Evolutionary conservation across 2,888 invertebrate species (phyloP).

Genomic region (Villa cingulata): DNA sequence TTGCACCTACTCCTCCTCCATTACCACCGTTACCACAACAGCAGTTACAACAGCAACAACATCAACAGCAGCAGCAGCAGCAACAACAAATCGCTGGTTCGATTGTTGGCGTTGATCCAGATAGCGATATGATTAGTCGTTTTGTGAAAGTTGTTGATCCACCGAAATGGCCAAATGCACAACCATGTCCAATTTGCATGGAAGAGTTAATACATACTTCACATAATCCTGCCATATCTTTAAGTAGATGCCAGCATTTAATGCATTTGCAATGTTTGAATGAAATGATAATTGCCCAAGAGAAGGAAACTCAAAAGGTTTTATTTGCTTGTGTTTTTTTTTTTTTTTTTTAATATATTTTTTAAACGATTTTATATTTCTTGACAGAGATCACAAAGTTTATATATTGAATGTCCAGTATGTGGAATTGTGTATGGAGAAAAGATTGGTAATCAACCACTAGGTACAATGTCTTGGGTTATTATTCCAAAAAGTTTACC

Average conservation of each 20-base stretch:
- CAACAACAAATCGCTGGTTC: constrained; percentile 34
- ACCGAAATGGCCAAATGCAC: constrained; percentile 52
- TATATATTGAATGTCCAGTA: constrained; percentile 74
- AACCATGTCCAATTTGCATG: constrained; percentile 58
- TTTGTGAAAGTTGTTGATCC: constrained; percentile 54
- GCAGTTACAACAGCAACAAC: constrained; percentile 19
- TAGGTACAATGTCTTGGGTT: constrained; percentile 71
- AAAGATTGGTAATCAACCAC: constrained; percentile 65
- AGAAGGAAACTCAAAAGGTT: constrained; percentile 37
- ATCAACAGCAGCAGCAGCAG: constrained; percentile 22
- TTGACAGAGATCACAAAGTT: constrained; percentile 36
- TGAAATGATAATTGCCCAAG: constrained; percentile 55
- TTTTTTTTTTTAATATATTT: constrained; percentile 3
- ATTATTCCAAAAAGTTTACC: constrained; percentile 55
- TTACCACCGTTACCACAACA: constrained; percentile 16
- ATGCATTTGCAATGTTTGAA: constrained; percentile 69
- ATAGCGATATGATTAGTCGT: constrained; percentile 47
- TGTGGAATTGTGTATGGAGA: constrained; percentile 77
- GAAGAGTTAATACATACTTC: constrained; percentile 39
- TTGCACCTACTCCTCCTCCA: constrained; percentile 23
- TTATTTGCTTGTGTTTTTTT: constrained; percentile 3
- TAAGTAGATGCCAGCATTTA: constrained; percentile 63
- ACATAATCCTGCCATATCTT: constrained; percentile 46
- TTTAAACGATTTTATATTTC: not conserved
- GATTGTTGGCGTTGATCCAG: constrained; percentile 39